phyloP scores from a whole-genome alignment of 2,888 invertebrate species.

The Cryptus viduatorius region DNA sequence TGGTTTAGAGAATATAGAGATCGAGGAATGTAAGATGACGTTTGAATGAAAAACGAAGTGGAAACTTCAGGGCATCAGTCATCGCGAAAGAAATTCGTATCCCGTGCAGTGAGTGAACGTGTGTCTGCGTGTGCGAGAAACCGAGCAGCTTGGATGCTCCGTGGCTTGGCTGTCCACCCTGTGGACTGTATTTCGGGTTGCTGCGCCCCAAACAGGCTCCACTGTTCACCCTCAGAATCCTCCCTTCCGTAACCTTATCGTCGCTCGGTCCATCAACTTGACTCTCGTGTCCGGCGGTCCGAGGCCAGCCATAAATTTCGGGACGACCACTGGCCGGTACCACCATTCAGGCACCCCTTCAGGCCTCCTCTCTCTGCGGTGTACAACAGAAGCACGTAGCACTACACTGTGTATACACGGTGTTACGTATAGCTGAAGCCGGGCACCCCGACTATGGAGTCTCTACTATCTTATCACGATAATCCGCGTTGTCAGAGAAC shows the following conservation, averaged over 20 bases:
- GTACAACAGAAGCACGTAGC: slow-evolving; percentile 20
- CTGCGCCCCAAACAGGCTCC: slow-evolving; percentile 30
- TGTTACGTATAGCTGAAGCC: slow-evolving; percentile 16
- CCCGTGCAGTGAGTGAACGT: slow-evolving; percentile 64
- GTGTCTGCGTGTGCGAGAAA: slow-evolving; percentile 11
- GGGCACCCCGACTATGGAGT: not conserved
- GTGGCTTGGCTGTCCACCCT: slow-evolving; percentile 16
- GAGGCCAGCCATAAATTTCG: slow-evolving; percentile 79
- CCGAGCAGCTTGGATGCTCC: slow-evolving; percentile 32
- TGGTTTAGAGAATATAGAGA: slow-evolving; percentile 1
- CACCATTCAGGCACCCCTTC: slow-evolving; percentile 41
- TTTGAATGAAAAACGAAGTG: slow-evolving; percentile 77
- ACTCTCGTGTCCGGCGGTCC: slow-evolving; percentile 75
- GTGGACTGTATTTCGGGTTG: slow-evolving; percentile 27
- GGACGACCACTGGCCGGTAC: slow-evolving; percentile 61
- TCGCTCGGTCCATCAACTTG: slow-evolving; percentile 81
- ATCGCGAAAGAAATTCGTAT: slow-evolving; percentile 79
- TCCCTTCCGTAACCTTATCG: slow-evolving; percentile 79
- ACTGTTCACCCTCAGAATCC: slow-evolving; percentile 71
- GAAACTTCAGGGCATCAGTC: slow-evolving; percentile 79
- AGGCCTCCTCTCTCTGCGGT: slow-evolving; percentile 36
- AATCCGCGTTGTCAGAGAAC: slow-evolving; percentile 44
- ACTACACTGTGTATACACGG: slow-evolving; percentile 17
- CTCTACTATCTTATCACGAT: slow-evolving; percentile 50
- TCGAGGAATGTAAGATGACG: slow-evolving; percentile 27